Evolutionary conservation across 2,113 vertebrate species (phyloP), one percentile per base, ranked within the genome.

Genomic region (Nothocercus julius): DNA sequence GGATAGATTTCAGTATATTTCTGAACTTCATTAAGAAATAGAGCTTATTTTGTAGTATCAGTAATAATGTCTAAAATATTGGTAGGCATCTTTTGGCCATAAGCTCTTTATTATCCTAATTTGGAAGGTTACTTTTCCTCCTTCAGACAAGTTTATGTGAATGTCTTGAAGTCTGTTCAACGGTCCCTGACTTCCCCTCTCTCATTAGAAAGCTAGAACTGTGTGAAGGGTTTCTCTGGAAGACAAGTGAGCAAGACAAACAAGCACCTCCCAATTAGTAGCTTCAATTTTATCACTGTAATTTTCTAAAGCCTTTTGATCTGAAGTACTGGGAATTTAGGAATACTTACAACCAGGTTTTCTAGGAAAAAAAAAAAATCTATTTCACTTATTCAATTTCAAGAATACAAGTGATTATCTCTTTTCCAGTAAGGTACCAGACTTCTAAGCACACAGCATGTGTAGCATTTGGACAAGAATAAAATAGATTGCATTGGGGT

Each of bases 111-210:
- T 38, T 34, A 59, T 47, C 59, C 62, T 67, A 25, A 53, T 24
- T 56, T 86, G 36, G 81, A 63, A 70, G 54, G 91, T 92, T 95
- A 51, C 49, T 94, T 82, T 63, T 87, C 56, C 16, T 89, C 45
- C 58, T 82, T 38, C 78, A 87, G 63, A 59, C 10, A 54, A 22
- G 53, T 76, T 54, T 53, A 14, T 49, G 38, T 3, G 44, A 75
- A 68, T 76, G 22, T 72, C 28, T 63, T 59, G 51, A 73, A 74
- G 28, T 28, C 38, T 61, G 0, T 67, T 36, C 42, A 38, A 4
- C 56, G 72, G 9, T 56, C 11, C 20, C 25, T 72, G 82, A 89
- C 84, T 69, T 95, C 56, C 61, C 80, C 6, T 40, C 49, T 76
- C 22, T 5, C 47, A 42, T 44, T 62, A 24, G 68, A 84, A n/a